Evolutionary conservation across 2,113 vertebrate species (phyloP), one percentile per base, ranked within the genome.

Genomic region (Menidia beryllina): DNA sequence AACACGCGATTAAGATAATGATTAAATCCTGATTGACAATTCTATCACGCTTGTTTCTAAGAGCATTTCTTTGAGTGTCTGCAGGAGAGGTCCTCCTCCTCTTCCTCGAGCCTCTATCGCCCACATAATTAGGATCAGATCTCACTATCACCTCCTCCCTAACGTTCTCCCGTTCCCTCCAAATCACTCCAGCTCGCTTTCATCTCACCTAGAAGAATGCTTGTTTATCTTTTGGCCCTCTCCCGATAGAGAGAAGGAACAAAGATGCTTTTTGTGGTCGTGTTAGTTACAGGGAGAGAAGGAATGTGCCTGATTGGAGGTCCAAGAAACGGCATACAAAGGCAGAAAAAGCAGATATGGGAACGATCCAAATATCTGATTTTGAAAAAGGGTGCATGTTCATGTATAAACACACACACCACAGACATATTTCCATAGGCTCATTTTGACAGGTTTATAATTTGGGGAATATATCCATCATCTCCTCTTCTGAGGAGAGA

Each of bases 201-300:
- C 72, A 89, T 87, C 79, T 82, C 26, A 23, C 10, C 61, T 19
- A 10, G 54, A 82, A 77, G 82, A 89, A 89, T 86, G 81, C 69
- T 67, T 77, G 80, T 88, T 89, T 86, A 84, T 86, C 82, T 82
- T 64, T 72, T 1, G 12, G 14, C 72, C 54, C 69, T 69, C 50
- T 69, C 19, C 57, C 77, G 79, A 83, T 77, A 83, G 72, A 38
- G 72, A 38, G 1, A 50, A 19, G 25, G 72, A 83, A 87, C 81
- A 86, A 87, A 79, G 74, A 67, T 65, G 54, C 53, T 72, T 79
- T 81, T 41, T 78, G 79, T 76, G 58, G 30, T 56, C 60, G 26
- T 72, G 65, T 82, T 72, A 69, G 70, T 15, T 15, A 65, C 15
- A 63, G 19, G 52, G 58, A 36, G 72, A 39, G 38, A 14, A 14